Evolutionary conservation across 2,888 invertebrate genomes (phyloP), one percentile per base, ranked within the genome.

Genomic region (Tetranychus truncatus): DNA sequence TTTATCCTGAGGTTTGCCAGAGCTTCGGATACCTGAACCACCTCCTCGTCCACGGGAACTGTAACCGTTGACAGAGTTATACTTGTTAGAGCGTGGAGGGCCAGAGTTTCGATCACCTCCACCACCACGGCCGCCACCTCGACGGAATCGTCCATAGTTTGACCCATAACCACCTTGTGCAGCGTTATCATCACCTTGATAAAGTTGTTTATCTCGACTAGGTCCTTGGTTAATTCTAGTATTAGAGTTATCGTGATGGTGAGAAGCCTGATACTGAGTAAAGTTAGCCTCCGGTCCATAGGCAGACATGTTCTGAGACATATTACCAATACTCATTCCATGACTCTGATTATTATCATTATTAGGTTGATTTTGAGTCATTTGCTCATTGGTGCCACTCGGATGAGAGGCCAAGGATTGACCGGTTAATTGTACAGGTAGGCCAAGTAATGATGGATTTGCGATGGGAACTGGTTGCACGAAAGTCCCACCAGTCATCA

Each of bases 401-500:
- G 18, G 69, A 69, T 69, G 69, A 20, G 69, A 7, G 6, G 11
- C 21, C 69, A 69, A 20, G 11, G 69, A 20, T 20, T 69, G 69
- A 5, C 20, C 69, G 34, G 69, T 24, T 24, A 69, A 24, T 45
- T 24, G 44, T 45, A 72, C 45, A 20, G 44, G 44, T 45, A 45
- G 20, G 18, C 45, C 45, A 20, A 45, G 72, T 11, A 46, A n/a
- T 45, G 44, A 45, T 15, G 45, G 34, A 15, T n/a, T 45, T 7
- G 72, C n/a, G 20, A 45, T n/a, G 20, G 72, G 45, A 20, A 69
- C 69, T 44, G 72, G 72, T 45, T 45, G 45, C 11, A 46, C 46
- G 44, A 45, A 72, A 7, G 72, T 72, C 18, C 45, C 45, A 6
- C 72, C 72, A 11, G 69, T 69, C 72, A 72, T 72, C 72, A 72